Conservation (phyloP, 2,797 vertebrate genomes). For the Hypotaenidia philippensis region DNA sequence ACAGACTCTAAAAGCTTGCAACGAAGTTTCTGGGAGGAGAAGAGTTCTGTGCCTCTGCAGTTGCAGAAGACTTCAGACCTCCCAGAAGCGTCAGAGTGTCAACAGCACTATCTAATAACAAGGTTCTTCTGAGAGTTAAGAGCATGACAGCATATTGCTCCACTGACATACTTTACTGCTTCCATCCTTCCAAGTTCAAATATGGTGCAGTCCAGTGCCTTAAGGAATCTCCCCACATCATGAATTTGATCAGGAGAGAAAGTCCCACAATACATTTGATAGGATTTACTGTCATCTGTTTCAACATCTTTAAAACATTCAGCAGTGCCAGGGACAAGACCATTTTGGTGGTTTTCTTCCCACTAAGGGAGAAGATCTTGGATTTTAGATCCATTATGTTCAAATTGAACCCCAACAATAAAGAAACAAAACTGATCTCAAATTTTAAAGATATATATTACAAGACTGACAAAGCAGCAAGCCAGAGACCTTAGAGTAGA, state of each 20-base stretch:
- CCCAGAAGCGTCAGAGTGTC: neutral
- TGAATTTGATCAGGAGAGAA: neutral
- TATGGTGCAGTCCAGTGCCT: neutral
- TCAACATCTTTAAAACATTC: neutral
- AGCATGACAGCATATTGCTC: neutral
- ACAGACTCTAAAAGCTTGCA: neutral
- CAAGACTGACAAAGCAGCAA: neutral
- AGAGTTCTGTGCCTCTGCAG: neutral
- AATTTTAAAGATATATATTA: neutral
- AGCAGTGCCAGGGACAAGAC: neutral
- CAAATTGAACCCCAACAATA: neutral
- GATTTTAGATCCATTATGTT: neutral
- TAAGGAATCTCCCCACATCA: neutral
- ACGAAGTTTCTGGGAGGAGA: neutral
- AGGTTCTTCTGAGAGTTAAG: neutral
- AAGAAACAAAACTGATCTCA: neutral
- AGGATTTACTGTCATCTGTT: neutral
- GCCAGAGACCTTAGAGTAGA: neutral
- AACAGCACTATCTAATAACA: neutral
- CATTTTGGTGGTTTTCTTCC: neutral
- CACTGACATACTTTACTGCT: neutral
- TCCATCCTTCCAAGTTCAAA: neutral
- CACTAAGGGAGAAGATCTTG: neutral
- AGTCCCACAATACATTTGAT: neutral
- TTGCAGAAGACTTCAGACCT: neutral